Base-by-base conservation (phyloP, 2,113 vertebrate genomes). In the Alces alces region DNA sequence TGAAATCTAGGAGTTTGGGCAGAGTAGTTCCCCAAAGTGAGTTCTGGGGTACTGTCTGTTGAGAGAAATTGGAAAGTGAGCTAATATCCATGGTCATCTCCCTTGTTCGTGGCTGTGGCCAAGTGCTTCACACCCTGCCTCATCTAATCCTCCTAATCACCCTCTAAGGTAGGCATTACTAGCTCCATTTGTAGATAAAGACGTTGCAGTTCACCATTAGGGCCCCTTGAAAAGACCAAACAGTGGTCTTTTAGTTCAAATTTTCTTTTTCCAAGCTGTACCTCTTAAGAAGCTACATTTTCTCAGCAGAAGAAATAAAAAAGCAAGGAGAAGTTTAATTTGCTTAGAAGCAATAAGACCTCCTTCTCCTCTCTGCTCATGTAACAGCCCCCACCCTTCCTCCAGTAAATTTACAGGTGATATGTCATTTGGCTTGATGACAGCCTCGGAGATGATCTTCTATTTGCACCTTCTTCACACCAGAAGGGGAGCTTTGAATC, bases 391-490 rank as follows among this genome's bases (percentile, higher is more conserved):
- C 1, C 1, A 6, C 4, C 1, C 16, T 28, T 43, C 10, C 15
- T 73, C 39, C 12, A 58, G 61, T 39, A 54, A 95, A 87, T 23
- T 27, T 58, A 39, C 17, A 78, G 89, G 96, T 27, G 70, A 50
- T 47, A 2, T 23, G 6, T 33, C 50, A 64, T 15, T 86, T 66
- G 91, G 50, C 30, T 54, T 30, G 11, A n/a, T 39, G 90, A 83
- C 52, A 89, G n/a, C 82, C 88, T 90, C 16, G 28, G 43, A 91
- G 93, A 80, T 85, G 78, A n/a, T 43, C 70, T 92, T 83, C 50
- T 61, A 36, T 90, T 87, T 96, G 64, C 21, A 88, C 39, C 52
- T 92, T 89, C 80, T 92, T 92, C 93, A 93, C 61, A 84, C 85
- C 11, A 58, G 52, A 92, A 86, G 47, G 66, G 28, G 73, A 88